Conservation (phyloP, 2,797 vertebrate genomes). For the Botia kubotai region DNA sequence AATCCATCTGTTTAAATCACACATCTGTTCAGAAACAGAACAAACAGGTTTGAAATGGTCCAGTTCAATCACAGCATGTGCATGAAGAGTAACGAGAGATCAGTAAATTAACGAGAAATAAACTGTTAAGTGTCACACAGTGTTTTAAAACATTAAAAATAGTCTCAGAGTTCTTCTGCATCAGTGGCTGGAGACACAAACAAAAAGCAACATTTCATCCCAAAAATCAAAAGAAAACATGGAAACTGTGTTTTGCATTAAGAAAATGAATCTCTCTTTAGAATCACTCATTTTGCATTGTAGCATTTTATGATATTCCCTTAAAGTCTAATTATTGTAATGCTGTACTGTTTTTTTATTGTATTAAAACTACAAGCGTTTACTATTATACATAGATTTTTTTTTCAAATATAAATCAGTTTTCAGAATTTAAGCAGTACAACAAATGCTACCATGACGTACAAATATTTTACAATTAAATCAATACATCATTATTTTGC, state of each 20-base stretch:
- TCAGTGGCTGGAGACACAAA: not conserved
- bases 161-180: not conserved
- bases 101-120: not conserved
- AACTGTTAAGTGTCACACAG: constrained; percentile 2
- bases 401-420: not conserved
- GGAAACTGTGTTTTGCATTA: not conserved
- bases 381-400: not conserved
- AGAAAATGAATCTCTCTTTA: not conserved
- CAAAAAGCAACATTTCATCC: not conserved
- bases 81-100: not conserved
- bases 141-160: constrained; percentile 19
- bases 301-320: not conserved
- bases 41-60: not conserved
- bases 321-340: not conserved
- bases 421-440: not conserved
- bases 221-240: not conserved
- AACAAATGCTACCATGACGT: not conserved
- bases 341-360: not conserved
- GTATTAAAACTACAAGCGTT: not conserved
- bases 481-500: not conserved
- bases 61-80: constrained; percentile 4
- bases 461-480: no score
- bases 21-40: not conserved
- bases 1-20: not conserved
- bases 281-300: not conserved